Base-by-base conservation (phyloP, 1,140 invertebrate genomes). In the Riptortus pedestris region DNA sequence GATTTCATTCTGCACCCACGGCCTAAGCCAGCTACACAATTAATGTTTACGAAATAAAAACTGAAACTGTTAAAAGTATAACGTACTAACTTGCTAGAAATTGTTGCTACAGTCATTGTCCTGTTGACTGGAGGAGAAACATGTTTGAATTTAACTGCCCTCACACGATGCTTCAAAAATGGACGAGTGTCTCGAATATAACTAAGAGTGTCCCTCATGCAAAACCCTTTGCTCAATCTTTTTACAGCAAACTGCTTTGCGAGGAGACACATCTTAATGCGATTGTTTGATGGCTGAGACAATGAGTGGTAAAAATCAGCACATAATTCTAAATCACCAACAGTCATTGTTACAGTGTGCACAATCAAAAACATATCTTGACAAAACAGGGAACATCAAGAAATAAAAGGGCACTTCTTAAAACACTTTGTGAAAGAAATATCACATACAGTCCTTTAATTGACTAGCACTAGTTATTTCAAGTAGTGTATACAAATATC, bases 301-400 rank as follows among this genome's bases (percentile, higher is more conserved):
- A 68, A 55, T 14, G 62, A 60, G 63, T 69, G 66, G 64, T 65
- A 70, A 66, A 52, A 73, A 22, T 64, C 47, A 2, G 66, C 67
- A 47, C 33, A 63, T 20, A 71, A 57, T 63, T 67, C 68, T 24
- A 69, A 43, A 38, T 67, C 67, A 27, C 67, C 67, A 16, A 69
- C 59, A 61, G 66, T 66, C 62, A 70, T 64, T 45, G 66, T 67
- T 20, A 71, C 57, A n/a, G 70, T 70, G 59, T 71, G 66, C 28
- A 71, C 62, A 24, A 70, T 45, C 38, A 71, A 33, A 38, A 70
- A 62, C 73, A 60, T 74, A 20, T 47, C 45, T 47, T 22, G 22
- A 47, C 18, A 47, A 5, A 47, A 47, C 18, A 71, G 48, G 60
- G 47, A n/a, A 27, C 22, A 28, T 59, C 4, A 9, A 12, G 11